Conservation (phyloP, 1,140 invertebrate species). For the Maniola jurtina region DNA sequence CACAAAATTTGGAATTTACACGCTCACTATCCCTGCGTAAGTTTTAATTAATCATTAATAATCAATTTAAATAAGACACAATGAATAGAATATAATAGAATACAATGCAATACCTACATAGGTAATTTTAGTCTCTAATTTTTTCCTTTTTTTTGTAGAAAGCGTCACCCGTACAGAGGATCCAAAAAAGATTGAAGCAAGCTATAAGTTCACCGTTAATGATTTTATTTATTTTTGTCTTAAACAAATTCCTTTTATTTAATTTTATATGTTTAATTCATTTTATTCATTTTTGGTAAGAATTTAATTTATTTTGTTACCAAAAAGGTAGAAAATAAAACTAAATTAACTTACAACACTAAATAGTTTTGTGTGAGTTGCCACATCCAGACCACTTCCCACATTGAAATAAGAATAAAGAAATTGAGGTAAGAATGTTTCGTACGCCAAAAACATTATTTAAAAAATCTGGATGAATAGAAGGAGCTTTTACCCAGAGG, state of each 20-base stretch:
- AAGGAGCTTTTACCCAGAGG: too few relatives aligned
- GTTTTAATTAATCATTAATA: conserved; percentile 26
- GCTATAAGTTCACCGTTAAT: not conserved
- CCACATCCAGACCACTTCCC: not conserved
- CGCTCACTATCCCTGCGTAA: conserved; percentile 67
- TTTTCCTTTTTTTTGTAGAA: conserved; percentile 48
- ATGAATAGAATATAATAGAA: not conserved
- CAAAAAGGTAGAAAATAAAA: too few relatives aligned
- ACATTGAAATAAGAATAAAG: not conserved
- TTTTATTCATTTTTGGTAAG: too few relatives aligned
- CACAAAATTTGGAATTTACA: conserved; percentile 70
- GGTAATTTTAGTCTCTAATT: not conserved
- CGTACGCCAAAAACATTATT: too few relatives aligned
- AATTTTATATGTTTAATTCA: not conserved
- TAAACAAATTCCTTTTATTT: not conserved
- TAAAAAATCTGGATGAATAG: too few relatives aligned
- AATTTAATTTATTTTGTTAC: too few relatives aligned
- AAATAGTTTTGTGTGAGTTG: not conserved
- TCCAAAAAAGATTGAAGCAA: conserved; percentile 51
- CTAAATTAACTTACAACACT: not conserved
- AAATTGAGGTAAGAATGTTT: too few relatives aligned
- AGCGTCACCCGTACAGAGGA: conserved; percentile 60
- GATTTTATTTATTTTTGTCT: not conserved
- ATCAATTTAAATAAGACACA: not conserved
- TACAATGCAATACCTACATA: not conserved